Base-by-base conservation (phyloP, 2,113 vertebrate genomes). In the Thymallus thymallus region DNA sequence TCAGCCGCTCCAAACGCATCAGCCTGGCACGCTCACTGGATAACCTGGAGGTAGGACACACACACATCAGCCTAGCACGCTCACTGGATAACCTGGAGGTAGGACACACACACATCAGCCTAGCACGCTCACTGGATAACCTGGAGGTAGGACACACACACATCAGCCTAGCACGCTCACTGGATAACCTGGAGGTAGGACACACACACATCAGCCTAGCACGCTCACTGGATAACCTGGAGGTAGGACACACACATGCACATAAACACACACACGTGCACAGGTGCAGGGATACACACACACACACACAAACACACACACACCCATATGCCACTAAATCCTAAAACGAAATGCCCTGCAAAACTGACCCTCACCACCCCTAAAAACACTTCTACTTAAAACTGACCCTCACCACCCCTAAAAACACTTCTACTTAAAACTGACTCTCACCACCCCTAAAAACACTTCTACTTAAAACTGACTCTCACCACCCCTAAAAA, bases 71-170 rank as follows among this genome's bases (percentile, higher is more conserved):
- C 69, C 84, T 97, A 85, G 96, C 97, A 0, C 95, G 96, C 46
- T 99, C 97, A 4, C 93, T 99, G 74, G 97, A 99, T 48, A 94
- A 99, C 82, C 92, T 99, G 2, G 96, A 97, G 95, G 97, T 99
- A 93, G 90, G 46, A n/a, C n/a, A n/a, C 6, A 96, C 95, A 83
- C 91, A 95, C 32, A 94, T 95, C 48, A 97, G 97, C 69, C 84
- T 97, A 85, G 96, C 97, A 0, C 95, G 96, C 46, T 99, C 97
- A 4, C 93, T 99, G 74, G 97, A 99, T 48, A 94, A 99, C 82
- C 92, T 99, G 2, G 96, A 97, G 95, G 97, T 99, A 93, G 90
- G 46, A n/a, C n/a, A n/a, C 6, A 96, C 95, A 83, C 91, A 95
- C 32, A 94, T 95, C 48, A 97, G 97, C 69, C 84, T 97, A 85